Evolutionary conservation across 2,888 invertebrate species (phyloP).

Genomic region (Coleophora flavipennella): DNA sequence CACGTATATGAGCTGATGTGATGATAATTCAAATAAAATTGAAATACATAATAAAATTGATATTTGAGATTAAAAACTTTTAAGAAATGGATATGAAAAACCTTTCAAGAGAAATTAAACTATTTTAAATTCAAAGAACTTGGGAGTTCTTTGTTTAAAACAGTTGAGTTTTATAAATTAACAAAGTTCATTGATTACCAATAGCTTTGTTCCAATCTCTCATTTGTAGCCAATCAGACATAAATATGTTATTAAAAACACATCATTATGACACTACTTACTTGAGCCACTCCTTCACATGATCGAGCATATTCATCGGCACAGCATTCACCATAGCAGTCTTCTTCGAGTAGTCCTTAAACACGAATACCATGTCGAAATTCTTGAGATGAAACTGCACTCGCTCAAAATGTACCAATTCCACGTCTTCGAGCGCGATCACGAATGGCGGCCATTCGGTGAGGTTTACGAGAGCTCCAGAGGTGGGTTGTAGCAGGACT

Average conservation of each 20-base stretch:
- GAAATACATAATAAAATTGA: no score
- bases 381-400: constrained; percentile 99
- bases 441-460: constrained; percentile 99
- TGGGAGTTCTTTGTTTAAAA: no score
- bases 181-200: no score
- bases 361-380: constrained; percentile 99
- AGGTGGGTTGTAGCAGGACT: constrained; percentile 96
- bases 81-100: no score
- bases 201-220: no score
- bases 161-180: no score
- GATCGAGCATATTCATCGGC: constrained; percentile 99
- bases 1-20: no score
- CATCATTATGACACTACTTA: constrained; percentile 58
- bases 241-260: background rate
- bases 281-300: constrained; percentile 99
- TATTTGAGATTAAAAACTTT: no score
- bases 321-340: constrained; percentile 99
- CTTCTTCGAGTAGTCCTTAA: constrained; percentile 97
- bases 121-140: no score
- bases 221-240: no score
- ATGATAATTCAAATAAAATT: no score
- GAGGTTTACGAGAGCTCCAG: constrained; percentile 96
- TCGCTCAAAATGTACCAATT: constrained; percentile 98
- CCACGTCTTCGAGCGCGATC: constrained; percentile 96
- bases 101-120: no score